Evolutionary conservation across 2,888 invertebrate genomes (phyloP).

Genomic region (Drosophila demipolita): DNA sequence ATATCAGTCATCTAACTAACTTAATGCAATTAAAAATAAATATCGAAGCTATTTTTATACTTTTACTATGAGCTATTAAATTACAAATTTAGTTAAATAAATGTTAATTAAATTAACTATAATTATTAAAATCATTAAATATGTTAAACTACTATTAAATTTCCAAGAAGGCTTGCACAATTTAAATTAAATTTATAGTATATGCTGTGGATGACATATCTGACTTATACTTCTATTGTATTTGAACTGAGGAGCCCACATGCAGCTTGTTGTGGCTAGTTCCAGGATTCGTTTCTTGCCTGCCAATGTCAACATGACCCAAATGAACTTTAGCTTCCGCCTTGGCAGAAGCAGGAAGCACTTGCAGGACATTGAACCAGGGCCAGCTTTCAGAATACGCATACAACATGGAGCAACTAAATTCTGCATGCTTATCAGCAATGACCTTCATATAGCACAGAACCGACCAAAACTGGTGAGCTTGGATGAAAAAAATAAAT

Average conservation of each 20-base stretch:
- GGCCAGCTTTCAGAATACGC: conserved; percentile 34
- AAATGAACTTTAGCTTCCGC: conserved; percentile 61
- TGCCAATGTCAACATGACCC: conserved; percentile 49
- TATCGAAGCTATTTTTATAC: not conserved
- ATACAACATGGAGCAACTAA: conserved; percentile 34
- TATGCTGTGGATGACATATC: not conserved
- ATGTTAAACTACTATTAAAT: not conserved
- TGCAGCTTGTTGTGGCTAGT: conserved; percentile 20
- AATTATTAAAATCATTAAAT: not conserved
- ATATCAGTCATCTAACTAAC: not conserved
- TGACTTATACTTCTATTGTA: not conserved
- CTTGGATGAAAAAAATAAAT: conserved; percentile 35
- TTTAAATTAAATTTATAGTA: not conserved
- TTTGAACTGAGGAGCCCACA: conserved; percentile 7
- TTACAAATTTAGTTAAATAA: not conserved
- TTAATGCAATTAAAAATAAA: not conserved
- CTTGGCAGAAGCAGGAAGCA: conserved; percentile 64
- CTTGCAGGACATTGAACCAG: conserved; percentile 57
- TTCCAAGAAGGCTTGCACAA: not conserved
- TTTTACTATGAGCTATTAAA: not conserved
- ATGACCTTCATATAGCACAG: conserved; percentile 66
- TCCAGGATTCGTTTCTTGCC: conserved; percentile 1
- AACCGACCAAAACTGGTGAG: conserved; percentile 33
- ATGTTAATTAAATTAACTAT: not conserved
- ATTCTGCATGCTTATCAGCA: conserved; percentile 65